Base-by-base conservation (phyloP, 1,140 invertebrate species). In the Planococcus citri region DNA sequence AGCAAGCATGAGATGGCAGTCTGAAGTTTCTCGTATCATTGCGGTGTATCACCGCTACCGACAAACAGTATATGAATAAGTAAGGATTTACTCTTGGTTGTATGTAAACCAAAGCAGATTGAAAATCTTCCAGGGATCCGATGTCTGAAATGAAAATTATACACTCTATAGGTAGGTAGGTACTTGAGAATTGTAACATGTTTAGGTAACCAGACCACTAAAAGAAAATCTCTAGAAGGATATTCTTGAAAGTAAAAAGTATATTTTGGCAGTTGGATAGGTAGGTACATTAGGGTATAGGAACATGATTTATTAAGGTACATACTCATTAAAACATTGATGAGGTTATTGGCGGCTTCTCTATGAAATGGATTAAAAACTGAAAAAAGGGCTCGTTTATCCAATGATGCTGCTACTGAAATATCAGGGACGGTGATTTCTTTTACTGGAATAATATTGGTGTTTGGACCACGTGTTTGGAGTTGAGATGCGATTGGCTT, bases 31-130 rank as follows among this genome's bases (percentile, higher is more conserved):
- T 87, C 0, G 88, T 91, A 74, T 92, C 89, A 0, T 82, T 79
- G 25, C 88, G 85, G 81, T 91, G 87, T 57, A 90, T 74, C 27
- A 90, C 79, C 0, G 88, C 88, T 22, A 91, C 88, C 0, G 88
- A 88, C 1, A 86, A 78, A 8, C 85, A 85, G 75, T 91, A 91
- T 76, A 89, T 86, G 79, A 89, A 91, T 78, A 91, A 78, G 74
- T 87, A 86, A 0, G 88, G 86, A 76, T 91, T 91, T 33, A 90
- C 77, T 22, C 87, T 84, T 75, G 90, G 85, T 41, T 88, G 84
- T 71, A 85, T 86, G 74, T 86, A 91, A 1, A 86, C 83, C 9
- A 85, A 83, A 10, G 87, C 78, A 0, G 88, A 88, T 70, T 85
- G 76, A 33, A 91, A 82, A 69, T 90, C 88, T 0, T 89, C 86